Percentiles rank a stretch among this genome's conserved stretches.
phyloP scores from a whole-genome alignment of 1,140 invertebrate species.

The Sycophila sp. region DNA sequence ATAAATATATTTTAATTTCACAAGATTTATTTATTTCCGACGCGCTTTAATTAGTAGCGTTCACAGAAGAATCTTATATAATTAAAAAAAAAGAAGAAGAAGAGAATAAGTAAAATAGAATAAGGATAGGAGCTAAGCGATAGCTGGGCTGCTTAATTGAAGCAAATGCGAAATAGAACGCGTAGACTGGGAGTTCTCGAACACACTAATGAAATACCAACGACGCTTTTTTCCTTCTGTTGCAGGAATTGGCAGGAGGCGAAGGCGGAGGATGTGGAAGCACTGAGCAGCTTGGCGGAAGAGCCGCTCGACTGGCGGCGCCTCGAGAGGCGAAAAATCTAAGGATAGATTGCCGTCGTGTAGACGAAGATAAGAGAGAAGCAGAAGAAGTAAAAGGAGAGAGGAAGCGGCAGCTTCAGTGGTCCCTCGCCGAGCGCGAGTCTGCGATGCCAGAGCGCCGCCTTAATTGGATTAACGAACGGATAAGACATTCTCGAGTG shows the following conservation, averaged over 20 bases:
- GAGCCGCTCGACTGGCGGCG: not conserved
- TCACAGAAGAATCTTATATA: too few species aligned
- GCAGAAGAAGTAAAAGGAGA: not conserved
- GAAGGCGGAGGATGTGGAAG: not conserved
- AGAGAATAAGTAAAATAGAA: not conserved
- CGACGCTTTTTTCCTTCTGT: not conserved
- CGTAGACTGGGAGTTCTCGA: constrained; percentile 14
- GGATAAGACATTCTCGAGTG: constrained; percentile 9
- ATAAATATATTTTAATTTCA: too few species aligned
- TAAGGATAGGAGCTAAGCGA: not conserved
- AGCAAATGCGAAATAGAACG: constrained; percentile 12
- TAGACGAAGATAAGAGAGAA: not conserved
- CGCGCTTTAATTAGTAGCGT: too few species aligned
- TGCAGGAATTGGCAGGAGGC: constrained; percentile 21
- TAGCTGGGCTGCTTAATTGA: not conserved
- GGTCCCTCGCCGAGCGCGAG: too few species aligned
- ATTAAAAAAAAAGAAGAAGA: not conserved
- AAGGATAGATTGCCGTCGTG: not conserved
- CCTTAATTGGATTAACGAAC: constrained; percentile 33
- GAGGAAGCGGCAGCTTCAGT: not conserved
- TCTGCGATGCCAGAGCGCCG: too few species aligned
- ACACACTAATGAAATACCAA: constrained; percentile 16
- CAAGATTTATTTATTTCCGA: too few species aligned
- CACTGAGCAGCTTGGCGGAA: not conserved
- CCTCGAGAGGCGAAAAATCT: constrained; percentile 8